A percentile compares a stretch with the other conserved stretches of the same genome.
phyloP scores from a whole-genome alignment of 2,113 vertebrate species.

The Pseudorectes ferrugineus region DNA sequence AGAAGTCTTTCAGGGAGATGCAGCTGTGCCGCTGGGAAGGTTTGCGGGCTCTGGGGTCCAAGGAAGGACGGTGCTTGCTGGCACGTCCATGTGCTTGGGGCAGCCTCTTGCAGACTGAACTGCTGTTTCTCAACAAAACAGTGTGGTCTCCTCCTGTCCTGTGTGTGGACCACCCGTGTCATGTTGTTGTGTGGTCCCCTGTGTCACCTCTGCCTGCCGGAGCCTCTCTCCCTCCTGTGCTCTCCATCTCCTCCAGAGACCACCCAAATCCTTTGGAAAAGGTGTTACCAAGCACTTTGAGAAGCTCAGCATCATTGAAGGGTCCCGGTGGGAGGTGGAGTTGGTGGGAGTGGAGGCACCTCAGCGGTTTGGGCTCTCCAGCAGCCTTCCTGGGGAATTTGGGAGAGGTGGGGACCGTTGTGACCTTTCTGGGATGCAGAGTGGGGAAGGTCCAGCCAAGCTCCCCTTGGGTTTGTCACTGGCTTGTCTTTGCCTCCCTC shows the following conservation, averaged over 20 bases:
- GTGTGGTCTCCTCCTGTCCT: fast-evolving
- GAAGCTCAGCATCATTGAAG: neutral
- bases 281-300: neutral
- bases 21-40: too few relatives aligned
- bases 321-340: neutral
- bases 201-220: neutral
- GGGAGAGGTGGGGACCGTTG: neutral
- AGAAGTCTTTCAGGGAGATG: neutral
- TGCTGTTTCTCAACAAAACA: neutral
- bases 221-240: neutral
- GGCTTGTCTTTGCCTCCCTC: neutral
- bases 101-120: neutral
- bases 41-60: neutral
- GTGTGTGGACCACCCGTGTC: neutral
- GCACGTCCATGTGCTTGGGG: fast-evolving
- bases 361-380: neutral
- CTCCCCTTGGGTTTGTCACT: neutral
- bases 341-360: neutral
- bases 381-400: neutral
- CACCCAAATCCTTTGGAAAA: neutral
- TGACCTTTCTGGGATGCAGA: neutral
- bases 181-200: neutral
- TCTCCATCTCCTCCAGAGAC: neutral
- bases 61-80: neutral
- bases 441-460: neutral